Conservation (phyloP, 2,888 invertebrate genomes). For the Formica aserva region DNA sequence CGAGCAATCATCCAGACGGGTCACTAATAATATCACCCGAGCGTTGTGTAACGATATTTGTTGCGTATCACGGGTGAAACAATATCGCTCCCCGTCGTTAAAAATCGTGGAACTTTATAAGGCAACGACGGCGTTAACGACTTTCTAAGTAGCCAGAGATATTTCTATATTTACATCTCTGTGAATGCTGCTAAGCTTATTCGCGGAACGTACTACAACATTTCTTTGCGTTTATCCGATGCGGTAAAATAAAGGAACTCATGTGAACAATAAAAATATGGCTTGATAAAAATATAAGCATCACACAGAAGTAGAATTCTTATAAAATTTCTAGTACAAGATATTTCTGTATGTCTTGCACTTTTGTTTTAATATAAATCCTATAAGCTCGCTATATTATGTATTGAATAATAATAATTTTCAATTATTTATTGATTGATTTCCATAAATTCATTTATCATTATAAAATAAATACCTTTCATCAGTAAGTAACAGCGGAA, state of each 20-base stretch:
- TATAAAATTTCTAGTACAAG: neutral
- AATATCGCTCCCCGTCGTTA: conserved; percentile 27
- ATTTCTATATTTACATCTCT: neutral
- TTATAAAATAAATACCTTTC: neutral
- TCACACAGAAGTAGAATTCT: neutral
- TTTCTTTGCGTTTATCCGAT: conserved; percentile 9
- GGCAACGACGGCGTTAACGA: neutral
- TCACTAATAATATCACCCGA: conserved; percentile 75
- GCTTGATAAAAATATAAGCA: neutral
- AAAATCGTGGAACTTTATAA: conserved; percentile 22
- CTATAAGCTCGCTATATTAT: neutral
- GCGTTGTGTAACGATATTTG: conserved; percentile 70
- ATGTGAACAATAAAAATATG: neutral
- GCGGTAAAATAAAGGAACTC: neutral
- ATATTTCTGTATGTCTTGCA: neutral
- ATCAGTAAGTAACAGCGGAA: neutral
- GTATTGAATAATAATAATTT: neutral
- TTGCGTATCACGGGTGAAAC: conserved; percentile 63
- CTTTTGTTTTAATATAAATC: neutral
- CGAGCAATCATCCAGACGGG: conserved; percentile 73
- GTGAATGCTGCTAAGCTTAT: neutral
- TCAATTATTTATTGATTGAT: neutral
- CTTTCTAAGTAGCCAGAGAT: conserved; percentile 17
- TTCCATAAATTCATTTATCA: neutral
- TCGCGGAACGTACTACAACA: conserved; percentile 29